Evolutionary conservation across 2,888 invertebrate genomes (phyloP).

Genomic region (Melipona beecheii): DNA sequence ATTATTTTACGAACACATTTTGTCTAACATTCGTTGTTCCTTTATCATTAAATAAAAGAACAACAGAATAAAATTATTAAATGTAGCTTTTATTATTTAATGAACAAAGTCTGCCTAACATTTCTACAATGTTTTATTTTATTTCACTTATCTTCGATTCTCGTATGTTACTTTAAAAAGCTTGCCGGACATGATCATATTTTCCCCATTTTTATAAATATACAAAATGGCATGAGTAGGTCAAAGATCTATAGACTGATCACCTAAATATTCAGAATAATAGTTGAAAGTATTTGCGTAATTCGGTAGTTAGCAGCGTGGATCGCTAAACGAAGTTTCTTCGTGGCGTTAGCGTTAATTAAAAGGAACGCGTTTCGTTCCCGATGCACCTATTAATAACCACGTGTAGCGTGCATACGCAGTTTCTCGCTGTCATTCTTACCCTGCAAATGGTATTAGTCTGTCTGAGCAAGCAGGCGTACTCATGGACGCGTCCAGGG

Average conservation of each 20-base stretch:
- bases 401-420: constrained; percentile 27
- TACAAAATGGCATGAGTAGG: neutral
- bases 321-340: constrained; percentile 17
- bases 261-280: neutral
- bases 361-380: constrained; percentile 46
- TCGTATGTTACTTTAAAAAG: too few relatives aligned
- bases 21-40: too few relatives aligned
- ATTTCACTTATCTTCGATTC: too few relatives aligned
- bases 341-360: constrained; percentile 41
- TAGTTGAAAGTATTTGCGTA: neutral
- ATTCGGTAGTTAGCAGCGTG: constrained; percentile 3
- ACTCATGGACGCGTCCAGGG: constrained; percentile 61
- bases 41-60: too few relatives aligned
- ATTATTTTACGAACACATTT: too few relatives aligned
- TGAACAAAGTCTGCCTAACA: neutral
- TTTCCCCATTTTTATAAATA: too few relatives aligned
- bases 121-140: neutral
- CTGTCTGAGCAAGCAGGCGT: constrained; percentile 46
- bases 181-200: too few relatives aligned
- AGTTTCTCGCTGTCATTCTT: constrained; percentile 39
- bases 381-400: constrained; percentile 59
- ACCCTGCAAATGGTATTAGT: constrained; percentile 48
- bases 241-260: neutral
- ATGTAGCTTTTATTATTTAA: neutral
- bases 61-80: too few relatives aligned